A percentile compares a stretch with the other conserved stretches of the same genome.
phyloP scores from a whole-genome alignment of 2,113 vertebrate genomes.

The Prionailurus viverrinus region DNA sequence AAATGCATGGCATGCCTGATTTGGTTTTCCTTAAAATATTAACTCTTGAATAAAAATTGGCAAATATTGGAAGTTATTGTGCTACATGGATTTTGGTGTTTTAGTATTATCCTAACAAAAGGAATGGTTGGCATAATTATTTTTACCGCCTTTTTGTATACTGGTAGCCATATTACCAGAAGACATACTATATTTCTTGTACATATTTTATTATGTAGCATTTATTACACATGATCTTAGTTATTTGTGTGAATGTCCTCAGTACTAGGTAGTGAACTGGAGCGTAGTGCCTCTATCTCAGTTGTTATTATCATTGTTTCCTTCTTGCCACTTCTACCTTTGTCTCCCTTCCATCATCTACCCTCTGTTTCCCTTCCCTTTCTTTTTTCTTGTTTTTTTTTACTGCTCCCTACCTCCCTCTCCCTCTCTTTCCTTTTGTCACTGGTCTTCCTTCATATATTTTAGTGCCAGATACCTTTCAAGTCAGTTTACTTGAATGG shows the following conservation, averaged over 20 bases:
- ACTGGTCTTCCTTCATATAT: neutral
- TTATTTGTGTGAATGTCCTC: neutral
- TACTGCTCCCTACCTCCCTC: neutral
- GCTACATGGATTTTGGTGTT: neutral
- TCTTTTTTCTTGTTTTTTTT: neutral
- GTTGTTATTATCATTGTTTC: neutral
- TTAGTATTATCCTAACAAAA: neutral
- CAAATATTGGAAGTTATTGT: neutral
- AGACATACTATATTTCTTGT: neutral
- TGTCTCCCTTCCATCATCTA: neutral
- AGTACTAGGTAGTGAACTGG: neutral
- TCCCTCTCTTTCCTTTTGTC: neutral
- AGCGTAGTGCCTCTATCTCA: neutral
- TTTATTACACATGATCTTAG: neutral
- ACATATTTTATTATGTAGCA: neutral
- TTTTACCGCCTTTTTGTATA: neutral
- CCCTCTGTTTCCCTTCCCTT: neutral
- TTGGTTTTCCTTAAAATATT: conserved; percentile 25
- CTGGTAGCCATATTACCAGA: neutral
- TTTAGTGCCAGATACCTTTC: neutral
- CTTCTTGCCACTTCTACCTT: neutral
- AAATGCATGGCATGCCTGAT: neutral
- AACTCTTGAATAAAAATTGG: conserved; percentile 6
- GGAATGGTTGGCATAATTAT: neutral
- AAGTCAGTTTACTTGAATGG: conserved; percentile 3